A percentile compares a stretch with the other conserved stretches of the same genome.
Evolutionary conservation across 64 coral and sea anemone genomes (phyloP).

Genomic region (Anthopleura sola): DNA sequence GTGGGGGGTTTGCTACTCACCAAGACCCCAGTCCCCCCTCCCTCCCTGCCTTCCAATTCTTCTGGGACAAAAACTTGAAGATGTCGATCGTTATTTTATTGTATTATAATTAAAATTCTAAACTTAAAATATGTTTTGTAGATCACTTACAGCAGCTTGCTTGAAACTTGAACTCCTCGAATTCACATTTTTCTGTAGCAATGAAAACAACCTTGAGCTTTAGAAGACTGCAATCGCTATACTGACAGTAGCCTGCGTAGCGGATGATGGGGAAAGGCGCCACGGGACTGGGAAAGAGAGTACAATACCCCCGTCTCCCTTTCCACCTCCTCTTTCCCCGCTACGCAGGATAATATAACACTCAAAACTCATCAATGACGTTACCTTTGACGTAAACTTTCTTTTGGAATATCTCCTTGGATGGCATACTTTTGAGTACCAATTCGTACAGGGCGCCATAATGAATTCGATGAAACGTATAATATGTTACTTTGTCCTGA

Average conservation of each 20-base stretch:
- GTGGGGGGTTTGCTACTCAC: no score
- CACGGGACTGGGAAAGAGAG: no score
- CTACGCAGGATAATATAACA: no score
- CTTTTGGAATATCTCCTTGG: background rate
- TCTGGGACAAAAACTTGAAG: no score
- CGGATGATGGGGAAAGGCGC: no score
- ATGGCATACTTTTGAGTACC: background rate
- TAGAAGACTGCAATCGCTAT: no score
- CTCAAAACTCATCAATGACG: background rate
- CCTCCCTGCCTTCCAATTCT: no score
- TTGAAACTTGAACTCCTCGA: background rate
- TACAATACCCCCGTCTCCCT: no score
- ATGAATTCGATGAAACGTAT: background rate
- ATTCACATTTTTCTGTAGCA: background rate
- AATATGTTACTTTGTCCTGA: background rate
- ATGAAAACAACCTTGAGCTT: background rate
- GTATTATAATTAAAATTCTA: background rate
- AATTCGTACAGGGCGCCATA: background rate
- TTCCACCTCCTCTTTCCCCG: no score
- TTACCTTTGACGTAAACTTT: slow-evolving; percentile 11
- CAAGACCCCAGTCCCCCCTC: no score
- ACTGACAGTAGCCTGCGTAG: no score
- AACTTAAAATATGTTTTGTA: background rate
- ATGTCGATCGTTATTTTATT: no score
- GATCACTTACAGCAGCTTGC: background rate